Evolutionary conservation across 1,140 invertebrate genomes (phyloP), one percentile per base, ranked within the genome.

Genomic region (Cotesia glomerata): DNA sequence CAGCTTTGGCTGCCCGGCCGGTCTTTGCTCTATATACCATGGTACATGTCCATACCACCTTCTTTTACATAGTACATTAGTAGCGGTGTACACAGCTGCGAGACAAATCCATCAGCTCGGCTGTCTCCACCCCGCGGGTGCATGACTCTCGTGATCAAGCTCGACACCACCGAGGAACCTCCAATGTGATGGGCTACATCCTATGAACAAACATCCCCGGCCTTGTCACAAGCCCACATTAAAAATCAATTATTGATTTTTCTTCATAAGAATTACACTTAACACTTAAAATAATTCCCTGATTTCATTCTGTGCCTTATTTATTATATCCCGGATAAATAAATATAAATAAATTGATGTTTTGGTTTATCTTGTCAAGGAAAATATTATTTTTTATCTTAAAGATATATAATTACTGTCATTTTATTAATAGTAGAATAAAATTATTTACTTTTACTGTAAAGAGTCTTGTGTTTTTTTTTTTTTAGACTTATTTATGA

Each of bases 31-130:
- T 7, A 45, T 45, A 8, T 45, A 45, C 8, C 39, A 45, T 45
- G 7, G 11, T 16, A 54, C n/a, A 32, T 32, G 14, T 51, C 56
- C 26, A 26, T 26, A 26, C 26, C 36, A 68, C 75, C 74, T 72
- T 70, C 5, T 56, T 26, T 3, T 26, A 26, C 26, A 8, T 36
- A 65, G 72, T 80, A 78, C 75, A 80, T 82, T 83, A 83, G 82
- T 51, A 54, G 74, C 77, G 75, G 83, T 85, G 78, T 85, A 84
- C 82, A 84, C 83, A 85, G 83, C 83, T 85, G 83, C 80, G 76
- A 76, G 62, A 79, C 78, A 81, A 81, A 84, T 84, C 79, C 79
- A 82, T 83, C 39, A 45, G 39, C 78, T 80, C 75, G 32, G n/a
- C 61, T 54, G 35, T 54, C 49, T 11, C 14, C 18, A 51, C 56